Evolutionary conservation across 1,140 invertebrate genomes (phyloP), one percentile per base, ranked within the genome.

Genomic region (Lycorma delicatula): DNA sequence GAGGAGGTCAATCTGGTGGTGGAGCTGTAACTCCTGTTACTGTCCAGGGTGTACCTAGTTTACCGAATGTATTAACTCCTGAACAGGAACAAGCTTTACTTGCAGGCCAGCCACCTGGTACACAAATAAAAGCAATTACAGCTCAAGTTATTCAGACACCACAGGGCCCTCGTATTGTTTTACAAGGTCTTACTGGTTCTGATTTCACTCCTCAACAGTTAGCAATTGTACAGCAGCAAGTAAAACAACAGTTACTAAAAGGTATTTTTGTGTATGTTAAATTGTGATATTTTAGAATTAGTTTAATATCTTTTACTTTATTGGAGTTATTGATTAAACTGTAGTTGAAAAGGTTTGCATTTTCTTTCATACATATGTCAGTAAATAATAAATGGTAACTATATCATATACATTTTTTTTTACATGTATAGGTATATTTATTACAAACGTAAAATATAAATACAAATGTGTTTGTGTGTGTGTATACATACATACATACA

Each of bases 201-300:
- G 84, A 89, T 60, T 84, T 92, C 58, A 87, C 88, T 0, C 82
- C 80, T 1, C 85, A 88, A 58, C 89, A 92, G 70, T 66, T 91
- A 48, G 78, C 82, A 0, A 77, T 87, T 57, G 86, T 92, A 0
- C 88, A 91, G 65, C 85, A 89, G 63, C 89, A 92, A 76, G 88
- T 92, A 1, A 91, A 91, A 72, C 87, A 90, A 65, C 88, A 91
- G 68, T 69, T 91, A 28, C 73, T 91, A 28, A 91, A 90, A 83
- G 86, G 86, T 88, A 69, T 71, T 29, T 56, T 55, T 7, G 4
- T 53, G 13, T 23, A 28, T 28, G 31, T 52, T 23, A 46, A 23
- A 51, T 31, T 31, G 6, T 25, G n/a, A n/a, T n/a, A n/a, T n/a
- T n/a, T n/a, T n/a, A n/a, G n/a, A n/a, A n/a, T n/a, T n/a, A n/a